Percentiles rank a stretch among this genome's conserved stretches.
Conservation (phyloP, 2,113 vertebrate species). For the Pomatostomus ruficeps region DNA sequence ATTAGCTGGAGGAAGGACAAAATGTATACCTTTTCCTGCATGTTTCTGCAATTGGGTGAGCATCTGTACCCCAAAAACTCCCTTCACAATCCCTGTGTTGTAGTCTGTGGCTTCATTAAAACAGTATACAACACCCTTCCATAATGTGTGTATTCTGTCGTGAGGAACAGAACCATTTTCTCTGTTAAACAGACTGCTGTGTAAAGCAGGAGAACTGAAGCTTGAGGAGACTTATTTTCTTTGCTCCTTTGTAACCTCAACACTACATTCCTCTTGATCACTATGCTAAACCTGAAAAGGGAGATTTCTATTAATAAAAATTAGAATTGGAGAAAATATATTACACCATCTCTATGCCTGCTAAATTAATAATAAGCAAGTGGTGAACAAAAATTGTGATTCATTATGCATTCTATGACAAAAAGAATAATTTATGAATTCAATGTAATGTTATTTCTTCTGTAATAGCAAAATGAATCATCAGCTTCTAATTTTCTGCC, state of each 20-base stretch:
- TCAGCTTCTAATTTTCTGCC: slow-evolving; percentile 12
- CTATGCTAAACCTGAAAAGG: not conserved
- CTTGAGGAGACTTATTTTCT: not conserved
- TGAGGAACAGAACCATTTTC: not conserved
- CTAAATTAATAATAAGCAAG: slow-evolving; percentile 51
- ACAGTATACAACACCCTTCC: fast-evolving
- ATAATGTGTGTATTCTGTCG: not conserved
- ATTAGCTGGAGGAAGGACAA: not conserved
- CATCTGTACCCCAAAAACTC: not conserved
- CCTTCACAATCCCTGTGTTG: not conserved
- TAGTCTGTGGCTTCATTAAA: not conserved
- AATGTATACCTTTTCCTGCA: not conserved
- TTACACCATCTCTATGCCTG: not conserved
- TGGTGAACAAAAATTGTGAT: slow-evolving; percentile 33
- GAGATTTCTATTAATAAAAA: not conserved
- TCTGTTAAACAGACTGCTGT: not conserved
- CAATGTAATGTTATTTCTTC: slow-evolving; percentile 41
- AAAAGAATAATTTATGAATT: slow-evolving; percentile 58
- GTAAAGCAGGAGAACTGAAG: not conserved
- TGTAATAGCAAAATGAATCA: slow-evolving; percentile 38
- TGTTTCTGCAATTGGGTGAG: not conserved
- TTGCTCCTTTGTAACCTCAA: not conserved
- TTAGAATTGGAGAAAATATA: not conserved
- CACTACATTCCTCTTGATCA: not conserved
- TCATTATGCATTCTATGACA: slow-evolving; percentile 30